Evolutionary conservation across 2,888 invertebrate species (phyloP).

Genomic region (Alloplasta piceator): DNA sequence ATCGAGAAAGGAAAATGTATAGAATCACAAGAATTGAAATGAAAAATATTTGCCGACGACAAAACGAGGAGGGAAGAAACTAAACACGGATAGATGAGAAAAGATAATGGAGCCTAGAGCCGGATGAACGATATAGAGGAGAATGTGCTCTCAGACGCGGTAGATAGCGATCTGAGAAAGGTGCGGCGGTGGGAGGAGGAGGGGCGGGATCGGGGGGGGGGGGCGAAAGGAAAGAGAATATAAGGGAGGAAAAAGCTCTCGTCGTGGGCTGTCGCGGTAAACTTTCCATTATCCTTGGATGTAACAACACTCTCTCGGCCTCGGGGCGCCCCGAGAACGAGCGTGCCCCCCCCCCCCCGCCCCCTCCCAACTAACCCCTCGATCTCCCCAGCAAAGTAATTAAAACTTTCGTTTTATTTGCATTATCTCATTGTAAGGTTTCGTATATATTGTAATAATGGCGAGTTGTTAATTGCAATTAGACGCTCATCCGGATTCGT

Average conservation of each 20-base stretch:
- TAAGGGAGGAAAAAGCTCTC: constrained; percentile 44
- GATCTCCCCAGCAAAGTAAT: constrained; percentile 78
- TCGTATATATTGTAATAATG: constrained; percentile 82
- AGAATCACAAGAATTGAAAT: background rate
- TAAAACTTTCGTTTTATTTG: constrained; percentile 83
- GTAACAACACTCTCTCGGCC: constrained; percentile 77
- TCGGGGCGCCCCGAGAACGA: constrained; percentile 62
- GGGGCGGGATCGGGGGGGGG: constrained; percentile 27
- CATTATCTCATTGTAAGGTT: constrained; percentile 83
- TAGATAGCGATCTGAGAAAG: background rate
- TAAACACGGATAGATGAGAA: constrained; percentile 58
- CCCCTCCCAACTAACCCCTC: too few species aligned
- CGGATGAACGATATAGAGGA: constrained; percentile 54
- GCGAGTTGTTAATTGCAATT: constrained; percentile 83
- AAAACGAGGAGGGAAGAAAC: constrained; percentile 40
- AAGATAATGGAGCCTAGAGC: constrained; percentile 50
- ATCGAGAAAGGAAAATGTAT: too few species aligned
- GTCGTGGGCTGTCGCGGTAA: constrained; percentile 77
- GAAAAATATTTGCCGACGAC: background rate
- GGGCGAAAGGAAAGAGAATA: constrained; percentile 54
- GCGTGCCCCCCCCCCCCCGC: constrained; percentile 57
- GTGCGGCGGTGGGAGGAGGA: constrained; percentile 23
- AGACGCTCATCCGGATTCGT: constrained; percentile 76
- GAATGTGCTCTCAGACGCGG: constrained; percentile 5
- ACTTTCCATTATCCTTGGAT: constrained; percentile 81